These are phyloP conservation scores for Drosophila koepferae DNA, from an alignment of 2,888 invertebrate species.

Conservation along the genomic window DNA sequence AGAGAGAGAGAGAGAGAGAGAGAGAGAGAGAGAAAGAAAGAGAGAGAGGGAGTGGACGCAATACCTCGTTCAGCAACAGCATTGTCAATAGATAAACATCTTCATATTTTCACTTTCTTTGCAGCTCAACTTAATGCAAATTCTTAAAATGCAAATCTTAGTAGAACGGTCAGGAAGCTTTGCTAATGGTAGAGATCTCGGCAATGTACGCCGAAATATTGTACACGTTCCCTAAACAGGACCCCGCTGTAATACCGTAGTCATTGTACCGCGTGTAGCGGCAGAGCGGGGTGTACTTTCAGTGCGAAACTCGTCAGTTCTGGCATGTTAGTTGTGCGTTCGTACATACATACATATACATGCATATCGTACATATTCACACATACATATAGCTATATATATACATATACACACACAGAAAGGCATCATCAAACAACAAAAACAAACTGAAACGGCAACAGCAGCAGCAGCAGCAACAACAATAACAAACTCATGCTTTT, in stretches of 20 bases:
- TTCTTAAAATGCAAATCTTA: neutral
- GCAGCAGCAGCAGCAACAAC: slow-evolving; percentile 30
- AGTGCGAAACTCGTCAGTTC: slow-evolving; percentile 49
- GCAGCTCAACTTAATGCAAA: neutral
- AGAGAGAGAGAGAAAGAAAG: neutral
- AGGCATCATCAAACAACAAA: slow-evolving; percentile 49
- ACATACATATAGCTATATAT: neutral
- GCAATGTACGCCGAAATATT: neutral
- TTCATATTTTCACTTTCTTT: slow-evolving; percentile 2
- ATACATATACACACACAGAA: neutral
- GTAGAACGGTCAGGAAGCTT: neutral
- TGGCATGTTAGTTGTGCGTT: slow-evolving; percentile 37
- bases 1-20: neutral
- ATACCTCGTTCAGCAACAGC: neutral
- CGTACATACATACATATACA: slow-evolving; percentile 14
- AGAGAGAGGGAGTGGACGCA: neutral
- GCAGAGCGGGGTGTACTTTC: slow-evolving; percentile 29
- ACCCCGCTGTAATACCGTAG: slow-evolving; percentile 19
- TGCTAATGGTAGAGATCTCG: slow-evolving; percentile 4
- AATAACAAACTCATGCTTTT: slow-evolving; percentile 57
- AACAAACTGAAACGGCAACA: slow-evolving; percentile 51
- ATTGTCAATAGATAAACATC: neutral
- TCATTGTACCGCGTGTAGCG: neutral
- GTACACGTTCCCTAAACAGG: slow-evolving; percentile 21
- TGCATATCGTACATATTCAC: slow-evolving; percentile 6